These are phyloP conservation scores for Campoplex nolae DNA, from an alignment of 2,888 invertebrate genomes.

Conservation along the genomic window DNA sequence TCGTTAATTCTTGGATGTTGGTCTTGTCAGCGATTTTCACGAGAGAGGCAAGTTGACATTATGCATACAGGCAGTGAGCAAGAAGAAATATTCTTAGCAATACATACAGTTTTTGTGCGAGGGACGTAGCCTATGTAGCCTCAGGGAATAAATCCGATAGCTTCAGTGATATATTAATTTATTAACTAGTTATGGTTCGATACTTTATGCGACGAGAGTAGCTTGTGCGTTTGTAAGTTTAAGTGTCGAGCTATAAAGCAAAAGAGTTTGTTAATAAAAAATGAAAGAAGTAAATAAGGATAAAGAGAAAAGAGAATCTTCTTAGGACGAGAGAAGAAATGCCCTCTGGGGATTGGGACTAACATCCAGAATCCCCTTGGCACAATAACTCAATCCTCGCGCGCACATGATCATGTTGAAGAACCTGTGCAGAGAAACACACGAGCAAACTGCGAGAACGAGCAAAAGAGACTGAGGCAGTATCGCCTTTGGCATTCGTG, in stretches of 20 bases:
- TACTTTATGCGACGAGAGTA: slow-evolving; percentile 69
- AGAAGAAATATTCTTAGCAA: slow-evolving; percentile 34
- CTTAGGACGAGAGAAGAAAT: slow-evolving; percentile 38
- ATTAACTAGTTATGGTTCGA: slow-evolving; percentile 80
- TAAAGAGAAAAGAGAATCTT: slow-evolving; percentile 17
- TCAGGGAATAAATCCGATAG: slow-evolving; percentile 57
- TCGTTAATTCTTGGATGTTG: slow-evolving; percentile 60
- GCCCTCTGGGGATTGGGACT: slow-evolving; percentile 70
- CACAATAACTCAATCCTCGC: slow-evolving; percentile 79
- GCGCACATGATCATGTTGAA: slow-evolving; percentile 36
- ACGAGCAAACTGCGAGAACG: background rate
- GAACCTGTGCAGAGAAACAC: slow-evolving; percentile 21
- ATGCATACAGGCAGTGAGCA: slow-evolving; percentile 68
- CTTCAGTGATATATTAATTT: slow-evolving; percentile 81
- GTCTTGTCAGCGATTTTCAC: slow-evolving; percentile 77
- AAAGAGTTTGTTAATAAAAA: slow-evolving; percentile 7
- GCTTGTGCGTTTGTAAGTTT: slow-evolving; percentile 10
- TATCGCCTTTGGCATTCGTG: slow-evolving; percentile 71
- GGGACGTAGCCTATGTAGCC: slow-evolving; percentile 27
- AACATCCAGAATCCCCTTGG: slow-evolving; percentile 69
- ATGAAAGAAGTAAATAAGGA: background rate
- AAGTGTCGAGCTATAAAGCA: slow-evolving; percentile 26
- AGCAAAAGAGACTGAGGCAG: slow-evolving; percentile 36
- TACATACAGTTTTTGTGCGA: slow-evolving; percentile 36
- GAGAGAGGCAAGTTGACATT: slow-evolving; percentile 66